phyloP scores from a whole-genome alignment of 23 tunicate genomes.

The Styela plicata region DNA sequence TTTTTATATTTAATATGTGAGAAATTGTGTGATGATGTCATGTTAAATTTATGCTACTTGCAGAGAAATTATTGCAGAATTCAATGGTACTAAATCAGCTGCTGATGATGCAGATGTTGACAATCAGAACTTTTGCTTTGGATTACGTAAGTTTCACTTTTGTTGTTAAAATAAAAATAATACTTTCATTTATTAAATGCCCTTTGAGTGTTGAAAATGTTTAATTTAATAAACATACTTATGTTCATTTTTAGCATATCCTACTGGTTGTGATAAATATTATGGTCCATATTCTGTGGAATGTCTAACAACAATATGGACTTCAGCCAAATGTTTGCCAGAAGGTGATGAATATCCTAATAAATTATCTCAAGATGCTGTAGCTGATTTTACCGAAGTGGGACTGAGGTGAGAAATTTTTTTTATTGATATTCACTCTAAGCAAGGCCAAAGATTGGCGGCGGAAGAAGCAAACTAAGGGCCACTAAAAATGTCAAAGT shows the following conservation, averaged over 20 bases:
- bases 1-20: not conserved
- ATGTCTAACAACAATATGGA: conserved; percentile 26
- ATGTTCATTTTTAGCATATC: not conserved
- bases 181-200: not conserved
- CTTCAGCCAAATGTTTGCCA: not conserved
- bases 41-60: not conserved
- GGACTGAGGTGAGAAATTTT: not conserved
- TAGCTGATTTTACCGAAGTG: not conserved
- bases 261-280: not conserved
- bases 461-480: too few relatives aligned
- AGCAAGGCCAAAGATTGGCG: too few relatives aligned
- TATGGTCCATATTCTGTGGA: conserved; percentile 9
- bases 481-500: too few relatives aligned
- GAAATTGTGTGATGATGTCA: not conserved
- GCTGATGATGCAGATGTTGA: conserved; percentile 22
- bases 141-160: conserved; percentile 13
- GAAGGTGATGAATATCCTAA: conserved; percentile 18
- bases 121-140: conserved; percentile 32
- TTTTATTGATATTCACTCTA: too few relatives aligned
- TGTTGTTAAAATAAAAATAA: not conserved
- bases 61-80: conserved; percentile 1
- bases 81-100: conserved; percentile 1
- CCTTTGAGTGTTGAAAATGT: not conserved
- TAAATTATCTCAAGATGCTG: not conserved
- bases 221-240: too few relatives aligned